Conservation (phyloP, 2,888 invertebrate genomes). For the Cryptocheilus praepositus region DNA sequence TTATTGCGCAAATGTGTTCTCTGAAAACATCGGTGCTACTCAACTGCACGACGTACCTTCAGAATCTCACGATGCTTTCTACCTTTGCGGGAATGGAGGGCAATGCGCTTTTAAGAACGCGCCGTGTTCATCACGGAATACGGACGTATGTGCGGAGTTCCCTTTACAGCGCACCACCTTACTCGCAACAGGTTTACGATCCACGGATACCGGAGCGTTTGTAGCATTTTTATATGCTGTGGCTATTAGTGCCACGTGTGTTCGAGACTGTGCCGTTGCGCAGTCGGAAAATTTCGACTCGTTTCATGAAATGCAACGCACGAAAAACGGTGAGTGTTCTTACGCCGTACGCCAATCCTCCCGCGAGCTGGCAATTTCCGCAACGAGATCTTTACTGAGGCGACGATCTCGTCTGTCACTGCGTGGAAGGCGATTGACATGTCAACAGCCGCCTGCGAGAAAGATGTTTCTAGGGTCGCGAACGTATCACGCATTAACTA, state of each 20-base stretch:
- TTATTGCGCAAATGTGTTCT: slow-evolving; percentile 26
- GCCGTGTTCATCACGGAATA: slow-evolving; percentile 34
- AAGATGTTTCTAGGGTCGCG: background rate
- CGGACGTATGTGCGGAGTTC: background rate
- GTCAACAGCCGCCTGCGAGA: too few species aligned
- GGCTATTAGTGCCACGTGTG: slow-evolving; percentile 4
- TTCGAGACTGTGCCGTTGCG: too few species aligned
- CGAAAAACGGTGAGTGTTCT: too few species aligned
- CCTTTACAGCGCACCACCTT: slow-evolving; percentile 20
- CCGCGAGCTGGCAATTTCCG: too few species aligned
- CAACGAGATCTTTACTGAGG: too few species aligned
- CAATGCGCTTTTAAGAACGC: slow-evolving; percentile 31
- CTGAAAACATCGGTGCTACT: too few species aligned
- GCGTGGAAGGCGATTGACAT: too few species aligned
- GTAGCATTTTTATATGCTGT: slow-evolving; percentile 23
- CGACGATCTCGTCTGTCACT: too few species aligned
- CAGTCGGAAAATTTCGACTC: too few species aligned
- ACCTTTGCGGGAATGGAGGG: slow-evolving; percentile 22
- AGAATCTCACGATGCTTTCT: slow-evolving; percentile 24
- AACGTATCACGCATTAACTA: background rate
- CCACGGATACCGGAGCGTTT: slow-evolving; percentile 3
- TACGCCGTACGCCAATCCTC: too few species aligned
- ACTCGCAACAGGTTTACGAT: slow-evolving; percentile 43
- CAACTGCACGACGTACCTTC: too few species aligned
- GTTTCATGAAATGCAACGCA: too few species aligned